phyloP scores from a whole-genome alignment of 2,113 vertebrate species.

The Xiphophorus couchianus region DNA sequence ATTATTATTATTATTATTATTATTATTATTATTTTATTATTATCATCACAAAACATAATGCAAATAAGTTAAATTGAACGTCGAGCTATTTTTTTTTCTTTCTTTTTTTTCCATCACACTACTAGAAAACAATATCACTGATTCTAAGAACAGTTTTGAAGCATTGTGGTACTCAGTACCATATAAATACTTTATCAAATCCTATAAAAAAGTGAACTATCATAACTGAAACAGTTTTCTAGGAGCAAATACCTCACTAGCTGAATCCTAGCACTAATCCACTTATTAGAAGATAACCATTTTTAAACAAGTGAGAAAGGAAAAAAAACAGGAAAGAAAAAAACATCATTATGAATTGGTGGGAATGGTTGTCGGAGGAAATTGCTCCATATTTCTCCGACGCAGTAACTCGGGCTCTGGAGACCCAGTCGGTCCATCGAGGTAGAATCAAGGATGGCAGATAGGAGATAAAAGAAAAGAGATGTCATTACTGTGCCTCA shows the following conservation, averaged over 20 bases:
- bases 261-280: background rate
- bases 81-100: too few relatives aligned
- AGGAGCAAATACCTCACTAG: background rate
- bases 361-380: slow-evolving; percentile 48
- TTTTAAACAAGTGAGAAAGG: background rate
- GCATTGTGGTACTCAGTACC: background rate
- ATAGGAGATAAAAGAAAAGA: slow-evolving; percentile 49
- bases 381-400: slow-evolving; percentile 49
- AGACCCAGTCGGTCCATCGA: slow-evolving; percentile 31
- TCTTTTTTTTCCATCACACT: too few relatives aligned
- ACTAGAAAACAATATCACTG: too few relatives aligned
- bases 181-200: background rate
- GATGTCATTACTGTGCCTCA: slow-evolving; percentile 28
- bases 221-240: background rate
- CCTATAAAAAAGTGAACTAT: background rate
- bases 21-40: too few relatives aligned
- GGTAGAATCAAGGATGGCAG: slow-evolving; percentile 43
- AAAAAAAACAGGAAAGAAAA: slow-evolving; percentile 1
- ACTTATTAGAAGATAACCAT: background rate
- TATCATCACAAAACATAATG: too few relatives aligned
- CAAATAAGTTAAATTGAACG: too few relatives aligned
- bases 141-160: background rate
- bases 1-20: too few relatives aligned
- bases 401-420: slow-evolving; percentile 34
- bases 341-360: slow-evolving; percentile 33